These are phyloP conservation scores for Hirtodrosophila cameraria DNA, from an alignment of 2,888 invertebrate species.

Conservation along the genomic window DNA sequence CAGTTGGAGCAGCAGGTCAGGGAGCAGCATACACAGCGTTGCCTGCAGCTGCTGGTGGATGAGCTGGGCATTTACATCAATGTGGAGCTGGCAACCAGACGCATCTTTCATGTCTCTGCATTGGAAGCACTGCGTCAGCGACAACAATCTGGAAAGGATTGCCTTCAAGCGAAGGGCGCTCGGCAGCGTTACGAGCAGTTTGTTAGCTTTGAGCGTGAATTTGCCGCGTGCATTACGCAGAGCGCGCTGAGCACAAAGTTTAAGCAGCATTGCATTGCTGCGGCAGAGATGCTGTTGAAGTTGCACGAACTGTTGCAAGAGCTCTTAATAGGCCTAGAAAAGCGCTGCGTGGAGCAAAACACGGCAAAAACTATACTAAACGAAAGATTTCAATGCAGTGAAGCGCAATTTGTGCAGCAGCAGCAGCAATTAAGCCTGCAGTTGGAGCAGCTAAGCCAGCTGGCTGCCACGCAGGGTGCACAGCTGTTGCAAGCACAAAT, in stretches of 20 bases:
- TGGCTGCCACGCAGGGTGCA: slow-evolving; percentile 94
- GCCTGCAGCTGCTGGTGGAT: slow-evolving; percentile 95
- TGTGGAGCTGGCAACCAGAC: slow-evolving; percentile 92
- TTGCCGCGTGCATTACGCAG: slow-evolving; percentile 98
- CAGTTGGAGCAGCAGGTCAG: slow-evolving; percentile 90
- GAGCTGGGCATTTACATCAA: slow-evolving; percentile 95
- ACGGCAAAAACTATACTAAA: slow-evolving; percentile 88
- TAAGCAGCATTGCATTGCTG: slow-evolving; percentile 97
- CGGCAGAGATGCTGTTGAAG: slow-evolving; percentile 91
- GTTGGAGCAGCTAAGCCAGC: slow-evolving; percentile 96
- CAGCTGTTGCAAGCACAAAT: slow-evolving; percentile 99
- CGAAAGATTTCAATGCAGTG: slow-evolving; percentile 92
- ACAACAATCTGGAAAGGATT: slow-evolving; percentile 85
- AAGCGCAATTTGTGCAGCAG: slow-evolving; percentile 92
- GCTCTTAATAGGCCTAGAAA: slow-evolving; percentile 86
- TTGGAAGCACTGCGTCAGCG: slow-evolving; percentile 93
- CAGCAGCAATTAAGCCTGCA: slow-evolving; percentile 97
- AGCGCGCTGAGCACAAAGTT: slow-evolving; percentile 99
- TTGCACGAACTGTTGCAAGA: slow-evolving; percentile 88
- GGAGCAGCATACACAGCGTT: slow-evolving; percentile 97
- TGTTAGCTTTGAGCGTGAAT: slow-evolving; percentile 98
- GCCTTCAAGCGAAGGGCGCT: slow-evolving; percentile 87
- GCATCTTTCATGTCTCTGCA: slow-evolving; percentile 99
- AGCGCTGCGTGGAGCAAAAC: slow-evolving; percentile 86
- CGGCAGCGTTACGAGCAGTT: slow-evolving; percentile 98